A percentile compares a stretch with the other conserved stretches of the same genome.
These are phyloP conservation scores for Periphyllus acericola DNA, from an alignment of 2,888 invertebrate genomes.

Conservation along the genomic window DNA sequence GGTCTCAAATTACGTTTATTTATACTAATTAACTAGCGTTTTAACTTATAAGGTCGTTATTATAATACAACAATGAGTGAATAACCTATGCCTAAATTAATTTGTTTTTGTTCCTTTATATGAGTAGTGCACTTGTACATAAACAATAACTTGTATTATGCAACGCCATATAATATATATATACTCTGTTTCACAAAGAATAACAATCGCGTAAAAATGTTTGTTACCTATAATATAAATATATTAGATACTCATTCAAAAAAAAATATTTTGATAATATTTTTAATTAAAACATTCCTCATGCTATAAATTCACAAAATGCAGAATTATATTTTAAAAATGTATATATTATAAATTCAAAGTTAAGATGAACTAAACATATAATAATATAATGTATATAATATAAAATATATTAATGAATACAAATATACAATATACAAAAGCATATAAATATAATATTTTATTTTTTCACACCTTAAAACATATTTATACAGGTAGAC, in stretches of 20 bases:
- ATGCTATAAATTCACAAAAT: too few species aligned
- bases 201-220: neutral
- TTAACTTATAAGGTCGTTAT: constrained; percentile 15
- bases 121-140: neutral
- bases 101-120: constrained; percentile 1
- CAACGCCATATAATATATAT: neutral
- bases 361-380: neutral
- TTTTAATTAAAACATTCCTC: too few species aligned
- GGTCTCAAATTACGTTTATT: neutral
- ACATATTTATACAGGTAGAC: neutral
- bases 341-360: neutral
- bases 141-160: constrained; percentile 10
- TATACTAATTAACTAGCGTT: constrained; percentile 13
- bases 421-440: neutral
- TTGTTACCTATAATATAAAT: too few species aligned
- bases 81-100: constrained; percentile 10
- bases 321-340: too few species aligned
- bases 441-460: neutral
- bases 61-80: neutral
- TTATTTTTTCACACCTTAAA: too few species aligned
- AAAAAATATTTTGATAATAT: too few species aligned
- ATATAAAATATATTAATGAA: neutral
- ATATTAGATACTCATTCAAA: neutral
- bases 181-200: neutral
- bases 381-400: neutral